Evolutionary conservation across 2,888 invertebrate genomes (phyloP).

Genomic region (Drosophila prostipennis): DNA sequence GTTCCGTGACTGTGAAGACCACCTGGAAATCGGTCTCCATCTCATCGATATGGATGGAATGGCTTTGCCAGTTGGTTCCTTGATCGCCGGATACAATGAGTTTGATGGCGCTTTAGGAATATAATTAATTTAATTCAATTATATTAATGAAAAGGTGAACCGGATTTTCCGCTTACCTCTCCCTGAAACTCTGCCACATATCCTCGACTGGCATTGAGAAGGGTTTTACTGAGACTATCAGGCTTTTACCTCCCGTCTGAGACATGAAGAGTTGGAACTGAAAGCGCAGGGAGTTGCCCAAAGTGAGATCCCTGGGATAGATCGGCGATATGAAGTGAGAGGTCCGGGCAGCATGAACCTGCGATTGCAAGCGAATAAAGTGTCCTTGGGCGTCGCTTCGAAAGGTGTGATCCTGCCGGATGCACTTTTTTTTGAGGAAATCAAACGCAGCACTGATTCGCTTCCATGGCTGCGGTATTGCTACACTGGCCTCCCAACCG

Average conservation of each 20-base stretch:
- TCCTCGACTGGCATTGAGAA: background rate
- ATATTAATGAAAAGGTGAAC: background rate
- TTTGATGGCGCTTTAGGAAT: background rate
- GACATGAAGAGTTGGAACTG: slow-evolving; percentile 1
- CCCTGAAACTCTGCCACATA: background rate
- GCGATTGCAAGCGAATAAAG: background rate
- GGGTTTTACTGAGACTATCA: background rate
- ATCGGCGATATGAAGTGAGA: slow-evolving; percentile 1
- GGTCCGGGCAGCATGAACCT: background rate
- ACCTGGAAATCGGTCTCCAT: background rate
- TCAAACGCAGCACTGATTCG: background rate
- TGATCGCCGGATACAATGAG: background rate
- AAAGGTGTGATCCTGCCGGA: background rate
- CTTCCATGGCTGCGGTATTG: background rate
- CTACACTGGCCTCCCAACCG: background rate
- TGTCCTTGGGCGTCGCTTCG: background rate
- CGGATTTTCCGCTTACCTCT: background rate
- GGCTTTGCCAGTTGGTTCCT: background rate
- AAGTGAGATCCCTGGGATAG: background rate
- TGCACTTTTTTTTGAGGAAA: background rate
- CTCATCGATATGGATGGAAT: background rate
- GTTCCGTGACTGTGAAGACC: background rate
- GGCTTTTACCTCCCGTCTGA: background rate
- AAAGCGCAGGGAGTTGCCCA: background rate
- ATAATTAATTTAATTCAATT: background rate